Evolutionary conservation across 1,140 invertebrate species (phyloP).

Genomic region (Drosophila pachea): DNA sequence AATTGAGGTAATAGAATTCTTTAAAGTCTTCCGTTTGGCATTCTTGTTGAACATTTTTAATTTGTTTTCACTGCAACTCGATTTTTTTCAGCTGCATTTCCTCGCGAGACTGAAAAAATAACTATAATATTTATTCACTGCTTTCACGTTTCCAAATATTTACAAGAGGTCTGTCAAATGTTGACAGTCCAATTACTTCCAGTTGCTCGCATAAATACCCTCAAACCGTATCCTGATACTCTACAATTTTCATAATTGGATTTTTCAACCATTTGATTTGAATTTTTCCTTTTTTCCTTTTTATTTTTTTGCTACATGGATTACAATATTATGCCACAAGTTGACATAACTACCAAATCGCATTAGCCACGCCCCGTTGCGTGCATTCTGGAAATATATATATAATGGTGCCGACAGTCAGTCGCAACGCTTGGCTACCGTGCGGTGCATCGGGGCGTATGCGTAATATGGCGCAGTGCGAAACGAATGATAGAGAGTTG

Average conservation of each 20-base stretch:
- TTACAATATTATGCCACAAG: conserved; percentile 33
- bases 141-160: too few relatives aligned
- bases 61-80: too few relatives aligned
- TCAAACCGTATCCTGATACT: too few relatives aligned
- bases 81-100: too few relatives aligned
- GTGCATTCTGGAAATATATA: conserved; percentile 55
- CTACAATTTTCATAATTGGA: neutral
- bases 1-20: too few relatives aligned
- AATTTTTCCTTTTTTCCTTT: neutral
- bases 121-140: too few relatives aligned
- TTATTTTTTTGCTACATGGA: neutral
- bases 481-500: conserved; percentile 6
- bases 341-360: conserved; percentile 48
- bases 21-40: too few relatives aligned
- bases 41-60: too few relatives aligned
- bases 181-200: too few relatives aligned
- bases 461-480: conserved; percentile 38
- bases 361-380: conserved; percentile 43
- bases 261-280: neutral
- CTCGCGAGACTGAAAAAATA: too few relatives aligned
- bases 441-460: conserved; percentile 36
- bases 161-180: too few relatives aligned
- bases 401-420: conserved; percentile 29
- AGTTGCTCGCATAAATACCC: too few relatives aligned
- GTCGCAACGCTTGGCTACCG: conserved; percentile 26